phyloP scores from a whole-genome alignment of 2,797 vertebrate genomes.

The Tenualosa ilisha region DNA sequence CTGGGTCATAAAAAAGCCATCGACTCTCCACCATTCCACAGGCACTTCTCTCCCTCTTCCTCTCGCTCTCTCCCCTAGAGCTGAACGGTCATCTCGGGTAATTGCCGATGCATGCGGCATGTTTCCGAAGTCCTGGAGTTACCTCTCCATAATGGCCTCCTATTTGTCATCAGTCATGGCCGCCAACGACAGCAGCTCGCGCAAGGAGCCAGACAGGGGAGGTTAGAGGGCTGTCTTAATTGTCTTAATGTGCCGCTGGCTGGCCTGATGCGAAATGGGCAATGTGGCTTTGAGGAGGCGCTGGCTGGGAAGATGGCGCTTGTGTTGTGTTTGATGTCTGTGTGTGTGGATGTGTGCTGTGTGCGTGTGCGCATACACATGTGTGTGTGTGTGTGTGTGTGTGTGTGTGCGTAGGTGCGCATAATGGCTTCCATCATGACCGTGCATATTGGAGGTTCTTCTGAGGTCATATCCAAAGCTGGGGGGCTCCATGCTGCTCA shows the following conservation, averaged over 20 bases:
- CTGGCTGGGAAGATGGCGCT: not conserved
- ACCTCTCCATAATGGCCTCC: conserved; percentile 38
- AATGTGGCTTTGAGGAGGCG: not conserved
- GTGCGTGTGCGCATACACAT: not conserved
- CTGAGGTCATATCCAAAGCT: conserved; percentile 37
- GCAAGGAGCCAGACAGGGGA: conserved; percentile 36
- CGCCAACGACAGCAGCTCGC: conserved; percentile 28
- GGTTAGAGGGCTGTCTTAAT: conserved; percentile 52
- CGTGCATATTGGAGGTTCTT: conserved; percentile 25
- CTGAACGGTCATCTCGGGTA: conserved; percentile 30
- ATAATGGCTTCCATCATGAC: conserved; percentile 46
- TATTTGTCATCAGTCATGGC: conserved; percentile 41
- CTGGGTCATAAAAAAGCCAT: conserved; percentile 19
- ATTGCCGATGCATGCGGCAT: not conserved
- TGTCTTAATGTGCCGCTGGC: conserved; percentile 44
- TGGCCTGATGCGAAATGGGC: conserved; percentile 26
- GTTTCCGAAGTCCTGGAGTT: conserved; percentile 33
- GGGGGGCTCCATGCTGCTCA: conserved; percentile 22
- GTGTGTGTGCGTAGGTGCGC: not conserved
- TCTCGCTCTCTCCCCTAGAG: not conserved
- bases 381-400: not conserved
- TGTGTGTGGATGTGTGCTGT: not conserved
- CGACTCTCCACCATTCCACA: not conserved
- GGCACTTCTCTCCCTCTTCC: not conserved
- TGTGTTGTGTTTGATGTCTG: not conserved